Evolutionary conservation across 2,113 vertebrate species (phyloP), one percentile per base, ranked within the genome.

Genomic region (Dendrocopos noguchii): DNA sequence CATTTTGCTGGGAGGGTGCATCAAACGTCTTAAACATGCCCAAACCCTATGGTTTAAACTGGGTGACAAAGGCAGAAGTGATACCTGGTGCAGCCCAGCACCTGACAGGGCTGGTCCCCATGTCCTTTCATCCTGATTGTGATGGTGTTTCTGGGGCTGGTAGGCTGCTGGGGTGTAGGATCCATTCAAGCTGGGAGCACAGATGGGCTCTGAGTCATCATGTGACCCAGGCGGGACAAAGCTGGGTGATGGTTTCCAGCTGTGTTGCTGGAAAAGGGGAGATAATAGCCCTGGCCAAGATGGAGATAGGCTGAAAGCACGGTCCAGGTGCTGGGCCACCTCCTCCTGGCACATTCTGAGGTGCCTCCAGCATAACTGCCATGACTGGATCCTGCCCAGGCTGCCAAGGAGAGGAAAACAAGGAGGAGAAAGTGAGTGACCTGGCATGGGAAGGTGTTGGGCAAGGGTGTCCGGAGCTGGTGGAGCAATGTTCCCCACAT

Each of bases 121-220:
- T 2, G 29, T 67, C n/a, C 11, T 56, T n/a, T 5, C 2, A 0
- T 5, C 21, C 60, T 3, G n/a, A 2, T 9, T 0, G 2, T 2
- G 15, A 4, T 4, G 2, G 31, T 3, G 21, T 17, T 29, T 9
- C 28, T 4, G 47, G 46, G 64, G 13, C 18, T 2, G 29, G 63
- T 55, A 42, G 14, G 28, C 27, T 33, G 42, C 52, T 3, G 1
- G 19, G 7, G 27, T n/a, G 14, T 47, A 15, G 1, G 1, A 10
- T 39, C 12, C 20, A 55, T 50, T 22, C 1, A 2, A 2, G 27
- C n/a, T 8, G 56, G 31, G 52, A 31, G 12, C 3, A 0, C n/a
- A 4, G 34, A 12, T 2, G 25, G 1, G 2, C 59, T 22, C 47
- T 68, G 86, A 93, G 75, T 52, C 88, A 75, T 3, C 10, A 2